Base-by-base conservation (phyloP, 2,113 vertebrate species). In the Syngnathus scovelli region DNA sequence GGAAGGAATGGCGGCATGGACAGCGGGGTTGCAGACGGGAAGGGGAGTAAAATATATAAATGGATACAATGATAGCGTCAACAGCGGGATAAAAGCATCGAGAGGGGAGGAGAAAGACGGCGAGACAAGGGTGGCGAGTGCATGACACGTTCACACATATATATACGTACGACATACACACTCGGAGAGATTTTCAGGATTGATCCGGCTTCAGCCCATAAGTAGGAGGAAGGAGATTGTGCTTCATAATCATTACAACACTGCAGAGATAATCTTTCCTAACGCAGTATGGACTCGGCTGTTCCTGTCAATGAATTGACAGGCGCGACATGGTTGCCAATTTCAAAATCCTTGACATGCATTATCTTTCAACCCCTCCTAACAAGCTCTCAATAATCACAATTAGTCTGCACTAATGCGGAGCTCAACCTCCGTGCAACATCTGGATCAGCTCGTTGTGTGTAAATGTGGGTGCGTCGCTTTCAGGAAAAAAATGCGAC, bases 21-120 rank as follows among this genome's bases (percentile, higher is more conserved):
- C 12, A 13, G 59, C 59, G 49, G 69, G 74, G 55, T 48, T 0
- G 59, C 63, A 61, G 74, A 75, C 67, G 71, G 70, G 78, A 82
- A 63, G 66, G 75, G 74, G 82, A 74, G 83, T 85, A 87, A 88
- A 85, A 84, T 55, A 88, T 82, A 89, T 86, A 83, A 89, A 88
- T 89, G 86, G 80, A 80, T 78, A 80, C 80, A 82, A 84, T 81
- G 80, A 88, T 82, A 75, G 82, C 86, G 85, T 82, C 80, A 82
- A 79, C 77, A 43, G 51, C 58, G 69, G 77, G 77, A 83, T 85
- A 81, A 84, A 85, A 78, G 82, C 79, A 82, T 79, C 71, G 76
- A 64, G 76, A 69, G 73, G 78, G 73, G 69, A 78, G 74, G 72
- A 72, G 77, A 78, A 67, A 64, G 84, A 83, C 63, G 59, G 61